A percentile compares a stretch with the other conserved stretches of the same genome.
Conservation (phyloP, 2,888 invertebrate genomes). For the Noctuana brunneofusca region DNA sequence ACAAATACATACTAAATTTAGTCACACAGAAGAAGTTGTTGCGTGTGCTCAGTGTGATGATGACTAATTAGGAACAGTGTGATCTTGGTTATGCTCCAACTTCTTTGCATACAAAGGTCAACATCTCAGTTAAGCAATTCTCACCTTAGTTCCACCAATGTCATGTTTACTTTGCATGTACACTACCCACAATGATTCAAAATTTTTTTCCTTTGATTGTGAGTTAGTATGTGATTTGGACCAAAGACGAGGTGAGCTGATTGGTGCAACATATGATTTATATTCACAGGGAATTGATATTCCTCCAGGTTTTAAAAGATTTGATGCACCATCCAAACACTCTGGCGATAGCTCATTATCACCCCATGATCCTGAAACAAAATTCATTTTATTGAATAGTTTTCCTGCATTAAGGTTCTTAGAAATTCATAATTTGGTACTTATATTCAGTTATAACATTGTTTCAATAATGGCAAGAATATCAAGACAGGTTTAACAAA, state of each 20-base stretch:
- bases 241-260: conserved; percentile 95
- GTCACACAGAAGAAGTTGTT: no score
- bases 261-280: conserved; percentile 94
- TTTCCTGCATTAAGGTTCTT: not conserved
- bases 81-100: no score
- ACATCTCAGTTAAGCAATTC: not conserved
- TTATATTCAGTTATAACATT: no score
- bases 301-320: conserved; percentile 92
- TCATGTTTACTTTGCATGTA: conserved; percentile 93
- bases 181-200: conserved; percentile 96
- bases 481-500: no score
- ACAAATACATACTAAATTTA: no score
- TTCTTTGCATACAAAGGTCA: no score
- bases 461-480: no score
- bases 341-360: conserved; percentile 99
- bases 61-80: no score
- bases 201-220: conserved; percentile 63
- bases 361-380: conserved; percentile 90
- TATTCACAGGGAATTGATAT: conserved; percentile 94
- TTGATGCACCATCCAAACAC: conserved; percentile 96
- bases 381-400: not conserved
- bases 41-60: no score
- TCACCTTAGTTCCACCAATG: conserved; percentile 86
- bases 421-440: no score
- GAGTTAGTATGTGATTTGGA: conserved; percentile 61